Base-by-base conservation (phyloP, 2,113 vertebrate genomes). In the Ginglymostoma cirratum region DNA sequence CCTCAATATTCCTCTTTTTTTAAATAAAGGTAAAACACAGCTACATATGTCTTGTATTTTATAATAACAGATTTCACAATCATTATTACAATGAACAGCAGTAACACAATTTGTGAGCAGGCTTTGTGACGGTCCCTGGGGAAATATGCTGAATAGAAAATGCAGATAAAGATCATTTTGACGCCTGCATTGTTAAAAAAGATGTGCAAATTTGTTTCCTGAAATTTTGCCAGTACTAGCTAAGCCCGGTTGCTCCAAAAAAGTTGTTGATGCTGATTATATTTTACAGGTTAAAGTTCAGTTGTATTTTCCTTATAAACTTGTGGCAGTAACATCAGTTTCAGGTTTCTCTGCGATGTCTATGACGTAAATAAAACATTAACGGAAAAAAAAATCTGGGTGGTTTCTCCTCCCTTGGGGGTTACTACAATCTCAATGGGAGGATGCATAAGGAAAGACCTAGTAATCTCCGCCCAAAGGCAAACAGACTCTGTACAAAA, bases 341-440 rank as follows among this genome's bases (percentile, higher is more conserved):
- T 97, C 96, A 96, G 97, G 98, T 96, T 96, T 97, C 97, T 97
- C 97, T 98, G 98, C 96, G 97, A 96, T 97, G 97, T 95, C 97
- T 97, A 98, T 99, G 98, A 99, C 98, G 98, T 98, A 99, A 98
- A 98, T 97, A 98, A 97, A 97, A 97, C 97, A 97, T 97, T 96
- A 97, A 97, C 97, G 97, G 97, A 97, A 97, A 97, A 97, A 98
- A 97, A 97, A 52, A 97, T 98, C 97, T 96, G 98, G 98, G 98
- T 97, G 97, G 97, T 97, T 97, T 97, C 97, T 96, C 96, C 97
- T 98, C 96, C 97, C 96, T 3, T 66, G 97, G 96, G 97, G 97
- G 69, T 97, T 96, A 80, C 94, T 96, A 24, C 76, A 55, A 96
- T 98, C 98, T 98, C 97, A 97, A 97, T 97, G 97, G 97, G 97